Evolutionary conservation across 1,140 invertebrate genomes (phyloP).

Genomic region (Drosophila arizonae): DNA sequence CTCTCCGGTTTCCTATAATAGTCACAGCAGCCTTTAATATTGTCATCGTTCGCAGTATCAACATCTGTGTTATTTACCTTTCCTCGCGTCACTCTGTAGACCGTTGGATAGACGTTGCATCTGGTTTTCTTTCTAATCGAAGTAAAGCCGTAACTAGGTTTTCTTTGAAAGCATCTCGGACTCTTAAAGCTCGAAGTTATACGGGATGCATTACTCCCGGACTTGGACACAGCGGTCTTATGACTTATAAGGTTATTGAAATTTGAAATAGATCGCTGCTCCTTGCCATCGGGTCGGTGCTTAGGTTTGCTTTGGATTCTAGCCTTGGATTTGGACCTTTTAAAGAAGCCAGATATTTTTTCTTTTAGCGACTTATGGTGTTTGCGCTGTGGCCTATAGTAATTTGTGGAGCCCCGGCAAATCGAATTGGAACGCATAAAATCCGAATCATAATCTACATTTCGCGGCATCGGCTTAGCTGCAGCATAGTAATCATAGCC

Average conservation of each 20-base stretch:
- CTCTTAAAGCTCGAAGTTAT: no score
- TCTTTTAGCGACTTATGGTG: slow-evolving; percentile 14
- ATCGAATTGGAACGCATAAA: no score
- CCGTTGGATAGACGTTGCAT: slow-evolving; percentile 25
- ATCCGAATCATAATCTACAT: no score
- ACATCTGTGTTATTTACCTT: slow-evolving; percentile 36
- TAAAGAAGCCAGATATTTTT: slow-evolving; percentile 37
- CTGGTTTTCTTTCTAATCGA: neutral
- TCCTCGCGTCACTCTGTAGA: slow-evolving; percentile 2
- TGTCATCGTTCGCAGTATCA: neutral
- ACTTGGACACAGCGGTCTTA: neutral
- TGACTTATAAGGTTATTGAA: neutral
- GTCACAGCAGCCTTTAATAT: slow-evolving; percentile 17
- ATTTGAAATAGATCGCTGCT: neutral
- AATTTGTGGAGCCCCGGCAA: neutral
- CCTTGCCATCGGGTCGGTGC: neutral
- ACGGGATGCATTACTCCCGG: neutral
- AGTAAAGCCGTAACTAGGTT: neutral
- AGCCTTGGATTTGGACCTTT: slow-evolving; percentile 19
- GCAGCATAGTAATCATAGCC: slow-evolving; percentile 10
- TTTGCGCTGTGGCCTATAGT: no score
- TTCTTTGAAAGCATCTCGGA: neutral
- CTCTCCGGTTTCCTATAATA: slow-evolving; percentile 3
- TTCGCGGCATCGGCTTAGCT: no score
- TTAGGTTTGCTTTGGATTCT: neutral